Conservation (phyloP, 2,888 invertebrate genomes). For the Seira musarum region DNA sequence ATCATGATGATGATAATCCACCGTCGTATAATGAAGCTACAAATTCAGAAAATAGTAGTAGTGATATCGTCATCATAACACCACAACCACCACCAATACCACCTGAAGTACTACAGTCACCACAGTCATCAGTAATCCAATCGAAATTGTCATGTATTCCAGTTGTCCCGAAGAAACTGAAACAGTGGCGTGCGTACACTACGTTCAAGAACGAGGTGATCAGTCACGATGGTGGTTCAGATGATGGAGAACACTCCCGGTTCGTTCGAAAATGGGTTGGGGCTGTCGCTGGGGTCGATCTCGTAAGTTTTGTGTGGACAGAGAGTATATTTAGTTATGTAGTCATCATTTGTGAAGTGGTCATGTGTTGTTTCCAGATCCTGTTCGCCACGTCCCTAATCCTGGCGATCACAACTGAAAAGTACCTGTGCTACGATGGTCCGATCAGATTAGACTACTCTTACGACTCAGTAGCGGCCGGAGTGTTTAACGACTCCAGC, state of each 20-base stretch:
- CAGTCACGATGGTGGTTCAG: too few relatives aligned
- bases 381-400: slow-evolving; percentile 29
- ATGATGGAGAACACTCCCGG: background rate
- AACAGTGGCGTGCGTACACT: background rate
- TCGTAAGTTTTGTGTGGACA: slow-evolving; percentile 21
- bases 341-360: background rate
- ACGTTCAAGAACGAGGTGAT: too few relatives aligned
- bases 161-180: background rate
- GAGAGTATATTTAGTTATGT: background rate
- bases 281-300: slow-evolving; percentile 28
- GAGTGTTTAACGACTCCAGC: too few relatives aligned
- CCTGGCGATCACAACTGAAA: slow-evolving; percentile 34
- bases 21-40: slow-evolving; percentile 1
- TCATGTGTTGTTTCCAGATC: slow-evolving; percentile 3
- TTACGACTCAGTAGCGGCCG: too few relatives aligned
- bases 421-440: slow-evolving; percentile 34
- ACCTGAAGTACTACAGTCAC: background rate
- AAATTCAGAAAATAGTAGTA: background rate
- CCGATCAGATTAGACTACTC: slow-evolving; percentile 22
- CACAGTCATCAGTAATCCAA: background rate
- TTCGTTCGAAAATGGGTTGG: slow-evolving; percentile 36
- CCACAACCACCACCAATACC: background rate
- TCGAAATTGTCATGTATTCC: background rate
- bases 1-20: too few relatives aligned
- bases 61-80: background rate